phyloP scores from a whole-genome alignment of 2,888 invertebrate species.

The Protophormia terraenovae region DNA sequence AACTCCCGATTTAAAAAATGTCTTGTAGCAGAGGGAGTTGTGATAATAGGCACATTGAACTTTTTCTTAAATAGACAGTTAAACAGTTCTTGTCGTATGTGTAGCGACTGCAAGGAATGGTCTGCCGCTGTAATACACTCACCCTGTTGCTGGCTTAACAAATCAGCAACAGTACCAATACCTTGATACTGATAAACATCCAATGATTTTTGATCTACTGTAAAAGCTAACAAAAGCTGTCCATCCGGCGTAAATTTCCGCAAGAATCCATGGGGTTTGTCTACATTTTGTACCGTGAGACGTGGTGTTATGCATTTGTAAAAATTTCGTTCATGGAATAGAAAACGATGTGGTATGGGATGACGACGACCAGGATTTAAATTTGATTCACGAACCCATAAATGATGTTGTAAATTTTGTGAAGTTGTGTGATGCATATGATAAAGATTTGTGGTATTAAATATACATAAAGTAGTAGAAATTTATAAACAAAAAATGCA shows the following conservation, averaged over 20 bases:
- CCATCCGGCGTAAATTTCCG: conserved; percentile 98
- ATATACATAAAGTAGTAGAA: background rate
- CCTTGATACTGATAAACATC: conserved; percentile 95
- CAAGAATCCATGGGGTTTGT: conserved; percentile 96
- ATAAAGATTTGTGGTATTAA: background rate
- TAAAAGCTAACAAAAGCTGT: conserved; percentile 92
- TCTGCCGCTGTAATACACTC: conserved; percentile 86
- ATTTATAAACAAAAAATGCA: background rate
- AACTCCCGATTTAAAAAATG: conserved; percentile 92
- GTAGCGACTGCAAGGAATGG: conserved; percentile 84
- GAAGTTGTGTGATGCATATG: conserved; percentile 62
- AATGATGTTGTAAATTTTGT: conserved; percentile 75
- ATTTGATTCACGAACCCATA: conserved; percentile 76
- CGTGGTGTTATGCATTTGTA: conserved; percentile 97
- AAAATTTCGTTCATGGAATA: conserved; percentile 84
- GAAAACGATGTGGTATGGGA: conserved; percentile 61
- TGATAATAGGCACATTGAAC: conserved; percentile 58
- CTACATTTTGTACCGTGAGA: conserved; percentile 87
- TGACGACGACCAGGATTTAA: conserved; percentile 67
- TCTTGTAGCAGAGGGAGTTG: conserved; percentile 1
- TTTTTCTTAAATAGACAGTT: conserved; percentile 86
- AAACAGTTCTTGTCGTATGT: conserved; percentile 90
- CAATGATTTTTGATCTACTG: conserved; percentile 93
- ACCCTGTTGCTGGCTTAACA: conserved; percentile 85
- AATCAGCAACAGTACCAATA: conserved; percentile 87